Percentiles rank a stretch among this genome's conserved stretches.
phyloP scores from a whole-genome alignment of 2,113 vertebrate species.

The Zosterops pallidus region DNA sequence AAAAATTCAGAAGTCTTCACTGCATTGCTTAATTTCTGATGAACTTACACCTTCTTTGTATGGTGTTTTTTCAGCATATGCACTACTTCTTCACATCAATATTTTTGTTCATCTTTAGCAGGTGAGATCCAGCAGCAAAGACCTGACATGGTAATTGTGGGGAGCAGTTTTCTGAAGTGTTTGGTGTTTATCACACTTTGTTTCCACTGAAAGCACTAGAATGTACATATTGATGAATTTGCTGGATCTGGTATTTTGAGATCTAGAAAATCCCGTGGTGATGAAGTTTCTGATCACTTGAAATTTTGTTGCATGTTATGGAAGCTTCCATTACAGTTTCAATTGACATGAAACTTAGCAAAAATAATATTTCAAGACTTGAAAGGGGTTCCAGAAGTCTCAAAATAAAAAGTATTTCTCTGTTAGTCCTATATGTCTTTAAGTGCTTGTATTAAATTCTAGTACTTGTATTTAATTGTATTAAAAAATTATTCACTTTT shows the following conservation, averaged over 20 bases:
- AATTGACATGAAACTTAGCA: background rate
- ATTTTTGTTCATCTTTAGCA: background rate
- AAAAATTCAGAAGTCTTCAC: background rate
- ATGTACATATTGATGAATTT: background rate
- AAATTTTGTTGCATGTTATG: background rate
- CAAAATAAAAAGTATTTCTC: background rate
- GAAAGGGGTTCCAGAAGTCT: background rate
- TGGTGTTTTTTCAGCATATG: background rate
- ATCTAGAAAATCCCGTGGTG: background rate
- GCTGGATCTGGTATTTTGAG: background rate
- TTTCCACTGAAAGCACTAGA: background rate
- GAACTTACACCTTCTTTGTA: background rate
- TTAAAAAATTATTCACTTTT: background rate
- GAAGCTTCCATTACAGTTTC: background rate
- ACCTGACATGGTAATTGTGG: background rate
- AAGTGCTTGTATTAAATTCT: background rate
- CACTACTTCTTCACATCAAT: rapidly evolving
- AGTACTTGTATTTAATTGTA: background rate
- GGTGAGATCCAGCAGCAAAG: background rate
- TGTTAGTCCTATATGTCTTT: background rate
- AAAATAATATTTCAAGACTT: background rate
- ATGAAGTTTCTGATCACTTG: background rate
- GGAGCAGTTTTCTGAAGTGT: background rate
- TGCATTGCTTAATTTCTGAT: background rate
- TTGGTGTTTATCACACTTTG: background rate